Evolutionary conservation across 2,888 invertebrate species (phyloP), one percentile per base, ranked within the genome.

Genomic region (Anthrax anthrax): DNA sequence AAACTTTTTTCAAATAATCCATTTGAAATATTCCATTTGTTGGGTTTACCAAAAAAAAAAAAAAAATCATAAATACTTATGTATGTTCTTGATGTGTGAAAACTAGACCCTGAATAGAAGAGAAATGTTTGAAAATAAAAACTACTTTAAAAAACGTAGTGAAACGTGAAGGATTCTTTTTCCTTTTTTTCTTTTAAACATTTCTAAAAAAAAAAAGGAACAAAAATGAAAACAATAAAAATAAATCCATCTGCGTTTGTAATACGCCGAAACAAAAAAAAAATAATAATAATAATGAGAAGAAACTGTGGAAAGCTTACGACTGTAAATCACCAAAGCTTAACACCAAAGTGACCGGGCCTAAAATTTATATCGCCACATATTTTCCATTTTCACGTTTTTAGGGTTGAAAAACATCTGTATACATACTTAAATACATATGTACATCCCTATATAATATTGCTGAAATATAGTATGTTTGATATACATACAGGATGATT

Each of bases 321-420:
- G 34, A 27, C 40, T 36, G 40, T 45, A 45, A 45, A 45, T 45
- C 45, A 45, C 45, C 36, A 45, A 39, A 45, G 45, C 45, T 45
- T 45, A 45, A 40, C 40, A 45, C 23, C 18, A 45, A 40, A 32
- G 40, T 45, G 45, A 45, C 45, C 45, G 40, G 34, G 36, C 34
- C 40, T 36, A 40, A 45, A 40, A 45, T 45, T 45, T 45, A 45
- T 45, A 45, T 45, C 40, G 40, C 45, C 45, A 39, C 45, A 45
- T 45, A 45, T 40, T 45, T 45, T 45, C 37, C 37, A 37, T 16
- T 18, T 17, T 37, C 37, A 37, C 16, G 17, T 16, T 37, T 32
- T 12, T 4, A 23, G 23, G 8, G 8, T 23, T 6, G 23, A 23
- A 4, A 23, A 23, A 23, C 23, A 23, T 23, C 8, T 23, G 8